A percentile compares a stretch with the other conserved stretches of the same genome.
These are phyloP conservation scores for Incurvaria masculella DNA, from an alignment of 2,888 invertebrate species.

Conservation along the genomic window DNA sequence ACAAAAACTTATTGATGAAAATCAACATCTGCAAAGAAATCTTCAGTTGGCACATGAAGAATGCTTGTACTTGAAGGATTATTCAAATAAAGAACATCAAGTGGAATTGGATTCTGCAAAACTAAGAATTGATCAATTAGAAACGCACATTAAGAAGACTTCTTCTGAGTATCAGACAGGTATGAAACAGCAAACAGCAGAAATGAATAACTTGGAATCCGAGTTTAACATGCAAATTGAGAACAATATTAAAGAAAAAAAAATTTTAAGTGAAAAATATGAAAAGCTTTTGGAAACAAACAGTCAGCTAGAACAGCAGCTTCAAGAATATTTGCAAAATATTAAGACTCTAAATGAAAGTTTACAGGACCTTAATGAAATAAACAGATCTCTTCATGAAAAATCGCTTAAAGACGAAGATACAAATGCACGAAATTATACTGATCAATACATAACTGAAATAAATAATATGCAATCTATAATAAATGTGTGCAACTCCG, in stretches of 20 bases:
- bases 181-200: slow-evolving; percentile 38
- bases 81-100: slow-evolving; percentile 31
- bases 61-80: slow-evolving; percentile 31
- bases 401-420: slow-evolving; percentile 23
- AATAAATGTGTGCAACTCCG: slow-evolving; percentile 45
- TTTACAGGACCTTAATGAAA: slow-evolving; percentile 31
- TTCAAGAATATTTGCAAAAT: slow-evolving; percentile 34
- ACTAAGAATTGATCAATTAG: slow-evolving; percentile 40
- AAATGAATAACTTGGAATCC: slow-evolving; percentile 43
- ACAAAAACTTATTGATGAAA: slow-evolving; percentile 48
- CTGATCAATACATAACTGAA: slow-evolving; percentile 51
- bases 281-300: slow-evolving; percentile 50
- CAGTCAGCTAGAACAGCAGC: slow-evolving; percentile 29
- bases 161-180: slow-evolving; percentile 36
- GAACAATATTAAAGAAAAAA: slow-evolving; percentile 47
- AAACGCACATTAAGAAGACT: slow-evolving; percentile 36
- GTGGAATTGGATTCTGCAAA: slow-evolving; percentile 31
- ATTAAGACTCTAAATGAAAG: slow-evolving; percentile 32
- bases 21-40: slow-evolving; percentile 43
- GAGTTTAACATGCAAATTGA: slow-evolving; percentile 46
- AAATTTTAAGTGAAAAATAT: slow-evolving; percentile 43
- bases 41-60: slow-evolving; percentile 41
- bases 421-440: slow-evolving; percentile 33
- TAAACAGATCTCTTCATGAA: slow-evolving; percentile 32
- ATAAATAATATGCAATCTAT: slow-evolving; percentile 55